These are phyloP conservation scores for Cephonodes hylas DNA, from an alignment of 2,888 invertebrate species.

Conservation along the genomic window DNA sequence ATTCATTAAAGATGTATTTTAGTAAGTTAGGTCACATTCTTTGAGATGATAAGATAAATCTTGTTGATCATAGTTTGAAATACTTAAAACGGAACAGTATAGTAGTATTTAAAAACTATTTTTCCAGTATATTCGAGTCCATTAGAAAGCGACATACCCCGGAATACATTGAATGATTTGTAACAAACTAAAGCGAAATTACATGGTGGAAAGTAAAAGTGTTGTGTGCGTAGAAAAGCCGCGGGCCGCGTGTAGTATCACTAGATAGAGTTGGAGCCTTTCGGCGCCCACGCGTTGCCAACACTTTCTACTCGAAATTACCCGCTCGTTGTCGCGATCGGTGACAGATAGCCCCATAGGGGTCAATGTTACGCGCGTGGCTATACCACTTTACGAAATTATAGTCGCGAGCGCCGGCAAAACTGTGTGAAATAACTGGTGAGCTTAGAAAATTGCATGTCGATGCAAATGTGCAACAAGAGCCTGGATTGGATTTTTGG, in stretches of 20 bases:
- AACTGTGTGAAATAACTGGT: too few relatives aligned
- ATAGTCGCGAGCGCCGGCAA: not conserved
- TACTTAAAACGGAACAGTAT: too few relatives aligned
- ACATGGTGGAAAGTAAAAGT: slow-evolving; percentile 64
- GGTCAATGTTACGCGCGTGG: slow-evolving; percentile 12
- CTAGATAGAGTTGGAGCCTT: not conserved
- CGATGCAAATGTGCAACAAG: too few relatives aligned
- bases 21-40: too few relatives aligned
- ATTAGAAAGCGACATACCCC: not conserved
- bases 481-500: too few relatives aligned
- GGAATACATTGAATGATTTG: not conserved
- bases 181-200: slow-evolving; percentile 25
- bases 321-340: slow-evolving; percentile 8
- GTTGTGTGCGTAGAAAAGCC: slow-evolving; percentile 21
- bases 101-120: not conserved
- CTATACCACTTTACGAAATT: not conserved
- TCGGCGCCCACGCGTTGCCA: slow-evolving; percentile 7
- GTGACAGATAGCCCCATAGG: slow-evolving; percentile 9
- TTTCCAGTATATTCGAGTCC: not conserved
- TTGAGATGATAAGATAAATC: too few relatives aligned
- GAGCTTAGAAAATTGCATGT: too few relatives aligned
- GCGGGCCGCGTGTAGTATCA: slow-evolving; percentile 11
- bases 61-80: too few relatives aligned
- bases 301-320: slow-evolving; percentile 16
- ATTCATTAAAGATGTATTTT: too few relatives aligned